Evolutionary conservation across 2,113 vertebrate genomes (phyloP), one percentile per base, ranked within the genome.

Genomic region (Irena cyanogastra): DNA sequence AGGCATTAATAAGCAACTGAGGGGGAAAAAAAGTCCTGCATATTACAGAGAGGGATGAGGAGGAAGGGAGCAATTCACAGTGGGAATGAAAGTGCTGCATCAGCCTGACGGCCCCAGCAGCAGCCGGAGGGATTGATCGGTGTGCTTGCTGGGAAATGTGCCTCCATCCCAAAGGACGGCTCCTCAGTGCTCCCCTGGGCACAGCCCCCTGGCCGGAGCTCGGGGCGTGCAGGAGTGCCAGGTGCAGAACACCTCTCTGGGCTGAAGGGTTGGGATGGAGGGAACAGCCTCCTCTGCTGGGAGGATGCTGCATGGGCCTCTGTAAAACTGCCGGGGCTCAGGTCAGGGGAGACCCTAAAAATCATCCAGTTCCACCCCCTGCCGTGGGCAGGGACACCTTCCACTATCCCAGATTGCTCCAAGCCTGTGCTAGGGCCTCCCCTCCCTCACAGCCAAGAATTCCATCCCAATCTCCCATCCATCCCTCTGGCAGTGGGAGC

Each of bases 1-100:
- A 83, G 76, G 54, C 66, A 87, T 94, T 83, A 95, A 95, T 91
- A 92, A 93, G 87, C 68, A 94, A 33, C 26, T 1, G 3, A 52
- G 65, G n/a, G 69, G 1, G 3, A 5, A 26, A 30, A 3, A 13
- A 39, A 50, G 6, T 9, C n/a, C 22, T 44, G 45, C 1, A 0
- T 21, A 5, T 61, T 16, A 65, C 16, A 30, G 31, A 77, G 75
- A 86, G 19, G 44, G 75, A 83, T 72, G 75, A 47, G 68, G 57
- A 75, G 72, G 79, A 52, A 95, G 37, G n/a, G 42, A 90, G 80
- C 26, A 31, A 63, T 81, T 80, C 44, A 9, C 26, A 2, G 37
- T 18, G 80, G 89, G 87, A 47, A 41, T 5, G 39, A 16, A 87
- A 91, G 42, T 78, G 72, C 83, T 93, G 83, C 68, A 56, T 91